Percentiles rank a stretch among this genome's conserved stretches.
These are phyloP conservation scores for Pachydiplax longipennis DNA, from an alignment of 2,888 invertebrate genomes.

Conservation along the genomic window DNA sequence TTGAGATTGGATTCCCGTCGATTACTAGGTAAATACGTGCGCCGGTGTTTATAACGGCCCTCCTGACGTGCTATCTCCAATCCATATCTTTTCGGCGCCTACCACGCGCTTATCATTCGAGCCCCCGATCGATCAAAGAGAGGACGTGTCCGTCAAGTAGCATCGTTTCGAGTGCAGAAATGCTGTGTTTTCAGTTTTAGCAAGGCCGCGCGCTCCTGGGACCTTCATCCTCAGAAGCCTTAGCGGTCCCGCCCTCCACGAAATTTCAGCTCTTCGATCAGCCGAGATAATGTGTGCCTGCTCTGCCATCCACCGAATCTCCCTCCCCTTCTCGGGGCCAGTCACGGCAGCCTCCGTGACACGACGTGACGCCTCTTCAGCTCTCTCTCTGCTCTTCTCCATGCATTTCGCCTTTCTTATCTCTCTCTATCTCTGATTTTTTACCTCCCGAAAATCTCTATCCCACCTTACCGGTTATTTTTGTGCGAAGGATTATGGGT, in stretches of 20 bases:
- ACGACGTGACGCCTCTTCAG: background rate
- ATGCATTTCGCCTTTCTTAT: background rate
- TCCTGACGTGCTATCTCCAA: background rate
- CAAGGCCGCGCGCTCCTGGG: background rate
- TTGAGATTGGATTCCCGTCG: background rate
- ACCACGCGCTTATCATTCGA: background rate
- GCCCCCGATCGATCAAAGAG: background rate
- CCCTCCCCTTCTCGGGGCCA: background rate
- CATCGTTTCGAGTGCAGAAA: background rate
- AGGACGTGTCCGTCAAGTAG: background rate
- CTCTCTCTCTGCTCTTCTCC: background rate
- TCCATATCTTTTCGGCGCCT: background rate
- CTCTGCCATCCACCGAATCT: background rate
- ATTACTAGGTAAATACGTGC: background rate
- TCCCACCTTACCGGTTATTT: background rate
- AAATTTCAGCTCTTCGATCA: slow-evolving; percentile 31
- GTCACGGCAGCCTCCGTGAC: background rate
- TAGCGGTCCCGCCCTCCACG: background rate
- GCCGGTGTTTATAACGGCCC: background rate
- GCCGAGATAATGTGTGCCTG: slow-evolving; percentile 8
- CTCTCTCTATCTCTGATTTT: background rate
- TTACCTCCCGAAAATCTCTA: background rate
- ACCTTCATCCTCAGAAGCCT: background rate
- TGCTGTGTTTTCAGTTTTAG: background rate
- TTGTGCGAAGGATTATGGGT: background rate